Conservation (phyloP, 23 tunicate species). For the Botrylloides violaceus region DNA sequence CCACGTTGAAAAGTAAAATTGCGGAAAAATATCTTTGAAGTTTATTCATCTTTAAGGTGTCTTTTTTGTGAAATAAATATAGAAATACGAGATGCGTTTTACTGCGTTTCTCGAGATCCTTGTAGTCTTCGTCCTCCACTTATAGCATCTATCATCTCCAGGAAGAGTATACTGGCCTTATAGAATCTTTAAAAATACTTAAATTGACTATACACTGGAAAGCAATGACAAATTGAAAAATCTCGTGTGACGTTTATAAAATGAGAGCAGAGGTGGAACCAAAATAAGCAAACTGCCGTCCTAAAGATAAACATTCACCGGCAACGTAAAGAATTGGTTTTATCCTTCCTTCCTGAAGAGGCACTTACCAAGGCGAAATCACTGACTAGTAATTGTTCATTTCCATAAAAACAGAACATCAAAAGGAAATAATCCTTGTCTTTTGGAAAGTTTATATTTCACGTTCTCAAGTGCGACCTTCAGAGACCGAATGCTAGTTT, state of each 20-base stretch:
- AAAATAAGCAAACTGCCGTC: not conserved
- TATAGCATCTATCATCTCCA: not conserved
- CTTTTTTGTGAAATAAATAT: conserved; percentile 4
- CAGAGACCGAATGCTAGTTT: not conserved
- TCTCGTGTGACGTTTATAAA: not conserved
- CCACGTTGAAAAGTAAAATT: conserved; percentile 1
- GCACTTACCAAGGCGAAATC: not conserved
- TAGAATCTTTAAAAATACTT: no score
- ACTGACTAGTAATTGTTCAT: not conserved
- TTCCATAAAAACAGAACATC: not conserved
- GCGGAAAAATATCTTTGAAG: not conserved
- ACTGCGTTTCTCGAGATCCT: not conserved
- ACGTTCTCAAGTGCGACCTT: not conserved
- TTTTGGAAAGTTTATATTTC: not conserved
- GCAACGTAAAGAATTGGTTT: not conserved
- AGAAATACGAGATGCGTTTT: conserved; percentile 1
- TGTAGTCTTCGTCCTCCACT: not conserved
- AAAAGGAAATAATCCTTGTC: conserved; percentile 2
- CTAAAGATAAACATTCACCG: not conserved
- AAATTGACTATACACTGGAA: no score
- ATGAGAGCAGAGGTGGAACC: not conserved
- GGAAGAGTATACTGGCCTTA: not conserved
- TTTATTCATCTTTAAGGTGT: not conserved
- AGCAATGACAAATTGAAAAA: not conserved
- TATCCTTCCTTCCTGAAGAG: not conserved